These are phyloP conservation scores for Homalodisca vitripennis DNA, from an alignment of 1,140 invertebrate genomes.

Conservation along the genomic window DNA sequence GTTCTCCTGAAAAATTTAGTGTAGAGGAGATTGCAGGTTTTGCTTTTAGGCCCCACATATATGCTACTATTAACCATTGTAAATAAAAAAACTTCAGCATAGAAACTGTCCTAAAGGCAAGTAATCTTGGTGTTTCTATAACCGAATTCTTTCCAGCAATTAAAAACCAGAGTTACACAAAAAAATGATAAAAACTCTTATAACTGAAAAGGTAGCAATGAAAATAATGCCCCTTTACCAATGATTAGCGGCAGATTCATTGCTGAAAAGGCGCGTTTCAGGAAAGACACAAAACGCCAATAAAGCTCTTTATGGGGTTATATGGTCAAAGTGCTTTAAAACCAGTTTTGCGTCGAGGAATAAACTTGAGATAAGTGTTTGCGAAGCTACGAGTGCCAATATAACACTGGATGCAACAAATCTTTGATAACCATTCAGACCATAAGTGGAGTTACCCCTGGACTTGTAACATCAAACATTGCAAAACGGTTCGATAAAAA, in stretches of 20 bases:
- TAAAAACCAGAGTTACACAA: background rate
- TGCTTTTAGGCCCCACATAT: too few species aligned
- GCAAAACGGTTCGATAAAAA: background rate
- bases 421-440: background rate
- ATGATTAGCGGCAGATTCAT: too few species aligned
- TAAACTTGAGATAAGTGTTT: constrained; percentile 2
- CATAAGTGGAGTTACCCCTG: constrained; percentile 8
- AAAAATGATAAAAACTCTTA: background rate
- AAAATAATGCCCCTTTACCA: background rate
- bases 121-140: constrained; percentile 11
- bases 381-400: background rate
- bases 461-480: background rate
- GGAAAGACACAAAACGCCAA: too few species aligned
- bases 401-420: constrained; percentile 6
- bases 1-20: too few species aligned
- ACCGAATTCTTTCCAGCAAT: background rate
- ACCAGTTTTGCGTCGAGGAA: background rate
- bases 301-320: too few species aligned
- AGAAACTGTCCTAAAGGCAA: background rate
- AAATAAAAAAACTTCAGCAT: constrained; percentile 1
- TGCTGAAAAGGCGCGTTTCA: too few species aligned
- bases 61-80: background rate
- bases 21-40: too few species aligned
- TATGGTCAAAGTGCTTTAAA: constrained; percentile 4
- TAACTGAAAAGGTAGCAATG: background rate